Evolutionary conservation across 2,113 vertebrate species (phyloP), one percentile per base, ranked within the genome.

Genomic region (Natator depressus): DNA sequence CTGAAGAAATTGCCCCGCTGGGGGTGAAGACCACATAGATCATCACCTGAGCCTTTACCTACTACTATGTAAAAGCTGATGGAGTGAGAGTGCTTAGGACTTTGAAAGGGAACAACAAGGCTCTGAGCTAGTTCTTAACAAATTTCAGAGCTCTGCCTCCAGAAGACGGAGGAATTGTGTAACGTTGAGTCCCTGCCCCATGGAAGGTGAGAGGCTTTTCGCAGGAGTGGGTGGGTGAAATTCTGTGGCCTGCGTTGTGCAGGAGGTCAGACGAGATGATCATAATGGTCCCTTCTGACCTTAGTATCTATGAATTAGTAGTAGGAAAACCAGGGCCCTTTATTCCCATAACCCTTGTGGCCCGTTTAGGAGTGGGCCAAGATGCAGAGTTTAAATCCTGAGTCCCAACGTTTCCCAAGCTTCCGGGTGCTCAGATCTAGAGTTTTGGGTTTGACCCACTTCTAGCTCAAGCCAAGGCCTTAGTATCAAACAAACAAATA

Each of bases 371-470:
- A 54, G 38, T 24, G 0, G 72, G 38, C 20, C 9, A 57, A 51
- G n/a, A 6, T 1, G 10, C 22, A 2, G 42, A 0, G 0, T 51
- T 57, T 65, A 50, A 14, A 8, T 57, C 55, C 29, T 0, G 0
- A 2, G 9, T 79, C 47, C 13, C 2, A 22, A 2, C 2, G n/a
- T 54, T 82, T 29, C 20, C 4, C 4, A 89, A 5, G 53, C 59
- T 78, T 69, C 49, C 38, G 79, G 49, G 75, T 7, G 24, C 35
- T 22, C 69, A 51, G 0, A 76, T 13, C 19, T 1, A 54, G 89
- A 55, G 29, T 80, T 85, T 1, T 2, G 24, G 22, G 35, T 3
- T 46, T 13, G 72, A 24, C 38, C 38, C 38, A 14, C 46, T 76
- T 76, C 72, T 76, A 13, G 20, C 12, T 76, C n/a, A 42, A 76